Evolutionary conservation across 2,888 invertebrate genomes (phyloP).

Genomic region (Abscondita cerata): DNA sequence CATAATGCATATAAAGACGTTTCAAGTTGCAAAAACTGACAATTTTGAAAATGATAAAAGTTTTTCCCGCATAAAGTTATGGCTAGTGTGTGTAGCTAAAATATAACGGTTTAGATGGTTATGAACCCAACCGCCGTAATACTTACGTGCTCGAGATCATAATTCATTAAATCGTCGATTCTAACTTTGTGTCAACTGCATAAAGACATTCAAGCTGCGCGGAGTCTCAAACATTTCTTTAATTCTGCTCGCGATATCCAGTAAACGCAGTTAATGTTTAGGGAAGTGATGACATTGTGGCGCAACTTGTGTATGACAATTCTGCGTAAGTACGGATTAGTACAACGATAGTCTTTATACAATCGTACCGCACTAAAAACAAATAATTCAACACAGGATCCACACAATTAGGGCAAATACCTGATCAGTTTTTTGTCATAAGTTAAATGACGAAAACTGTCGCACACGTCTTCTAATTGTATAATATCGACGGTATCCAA

Average conservation of each 20-base stretch:
- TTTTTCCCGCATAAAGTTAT: not conserved
- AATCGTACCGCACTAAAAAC: slow-evolving; percentile 1
- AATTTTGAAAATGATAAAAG: not conserved
- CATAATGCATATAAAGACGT: not conserved
- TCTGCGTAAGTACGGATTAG: not conserved
- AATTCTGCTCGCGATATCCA: slow-evolving; percentile 14
- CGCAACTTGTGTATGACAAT: not conserved
- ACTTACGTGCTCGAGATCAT: slow-evolving; percentile 5
- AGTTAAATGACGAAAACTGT: not conserved
- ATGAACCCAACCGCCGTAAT: not conserved
- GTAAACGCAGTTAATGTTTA: slow-evolving; percentile 23
- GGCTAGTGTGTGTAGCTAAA: slow-evolving; percentile 10
- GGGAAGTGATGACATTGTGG: slow-evolving; percentile 13
- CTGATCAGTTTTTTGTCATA: slow-evolving; percentile 9
- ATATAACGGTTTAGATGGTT: not conserved
- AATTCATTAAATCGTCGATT: not conserved
- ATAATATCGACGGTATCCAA: slow-evolving; percentile 10
- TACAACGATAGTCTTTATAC: slow-evolving; percentile 4
- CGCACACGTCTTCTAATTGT: not conserved
- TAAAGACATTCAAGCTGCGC: slow-evolving; percentile 15
- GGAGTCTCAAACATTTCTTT: slow-evolving; percentile 1
- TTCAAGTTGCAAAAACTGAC: not conserved
- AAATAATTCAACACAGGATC: not conserved
- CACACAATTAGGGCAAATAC: not conserved
- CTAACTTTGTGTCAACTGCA: slow-evolving; percentile 21